These are phyloP conservation scores for Eupithecia inturbata DNA, from an alignment of 2,888 invertebrate species.

Conservation along the genomic window DNA sequence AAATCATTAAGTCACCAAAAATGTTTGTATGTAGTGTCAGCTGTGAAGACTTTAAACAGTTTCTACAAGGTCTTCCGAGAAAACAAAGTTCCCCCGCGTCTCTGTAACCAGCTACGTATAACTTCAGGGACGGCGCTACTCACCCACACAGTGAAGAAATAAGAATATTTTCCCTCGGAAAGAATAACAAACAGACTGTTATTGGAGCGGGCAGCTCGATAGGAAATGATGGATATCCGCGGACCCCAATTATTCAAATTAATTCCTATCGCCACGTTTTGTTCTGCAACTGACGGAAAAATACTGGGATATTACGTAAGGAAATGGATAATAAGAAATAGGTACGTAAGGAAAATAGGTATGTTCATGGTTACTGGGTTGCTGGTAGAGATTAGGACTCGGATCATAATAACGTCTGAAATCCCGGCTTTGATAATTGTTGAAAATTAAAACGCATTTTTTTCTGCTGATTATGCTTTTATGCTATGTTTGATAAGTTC, in stretches of 20 bases:
- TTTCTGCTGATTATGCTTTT: background rate
- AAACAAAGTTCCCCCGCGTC: background rate
- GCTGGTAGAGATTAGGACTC: background rate
- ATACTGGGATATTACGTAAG: slow-evolving; percentile 25
- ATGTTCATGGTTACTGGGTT: background rate
- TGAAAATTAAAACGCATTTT: background rate
- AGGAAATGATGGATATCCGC: slow-evolving; percentile 65
- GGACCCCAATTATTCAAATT: slow-evolving; percentile 74
- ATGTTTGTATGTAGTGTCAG: background rate
- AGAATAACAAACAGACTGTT: slow-evolving; percentile 36
- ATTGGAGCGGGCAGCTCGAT: slow-evolving; percentile 33
- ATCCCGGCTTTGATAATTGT: background rate
- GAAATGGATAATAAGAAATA: background rate
- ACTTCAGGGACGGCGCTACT: background rate
- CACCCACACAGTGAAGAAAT: background rate
- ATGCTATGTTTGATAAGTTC: too few relatives aligned
- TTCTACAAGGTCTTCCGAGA: background rate
- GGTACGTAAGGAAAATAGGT: background rate
- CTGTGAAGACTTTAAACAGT: background rate
- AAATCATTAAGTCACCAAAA: too few relatives aligned
- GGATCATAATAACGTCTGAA: background rate
- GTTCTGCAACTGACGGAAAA: slow-evolving; percentile 42
- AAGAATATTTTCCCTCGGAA: slow-evolving; percentile 18
- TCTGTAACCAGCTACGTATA: background rate
- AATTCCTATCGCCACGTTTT: slow-evolving; percentile 52